Base-by-base conservation (phyloP, 2,797 vertebrate species). In the Halcyon badia region DNA sequence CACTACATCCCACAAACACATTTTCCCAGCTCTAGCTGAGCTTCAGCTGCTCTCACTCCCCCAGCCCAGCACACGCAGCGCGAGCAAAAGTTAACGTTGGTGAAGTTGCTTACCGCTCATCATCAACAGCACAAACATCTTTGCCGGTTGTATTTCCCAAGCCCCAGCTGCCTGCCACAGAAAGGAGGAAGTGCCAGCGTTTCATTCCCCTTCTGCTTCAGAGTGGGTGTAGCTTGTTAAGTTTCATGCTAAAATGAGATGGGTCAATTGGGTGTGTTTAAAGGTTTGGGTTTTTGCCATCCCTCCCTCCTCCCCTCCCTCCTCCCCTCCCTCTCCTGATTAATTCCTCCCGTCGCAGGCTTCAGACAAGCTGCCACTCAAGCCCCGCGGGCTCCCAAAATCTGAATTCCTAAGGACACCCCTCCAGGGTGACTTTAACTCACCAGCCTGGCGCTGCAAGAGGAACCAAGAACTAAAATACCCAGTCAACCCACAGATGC, bases 191-290 rank as follows among this genome's bases (percentile, higher is more conserved):
- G 97, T 91, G 6, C 92, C 96, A 52, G 95, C 49, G 70, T 96
- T 94, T 97, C 97, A 95, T 96, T 95, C 80, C 61, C 72, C 97
- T 93, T 69, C 97, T 77, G 96, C 96, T 95, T 61, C 95, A 52
- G 71, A 97, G 98, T 97, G 98, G 98, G 98, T 97, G 98, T 96
- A 96, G 97, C 98, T 97, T 4, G 85, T 33, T 44, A 97, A 97
- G 97, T 97, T 97, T 96, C 97, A 84, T 65, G 95, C 96, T 80
- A 84, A 69, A 91, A 97, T 72, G 96, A 98, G 97, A 98, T 92
- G 96, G 98, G 97, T 98, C 98, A 87, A 89, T 81, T 71, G 98
- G 98, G 98, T 96, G 97, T 97, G 97, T 92, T 94, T 88, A 81
- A 95, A 96, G 87, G 90, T 94, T 95, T 94, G 95, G 65, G 83